Percentiles rank a stretch among this genome's conserved stretches.
phyloP scores from a whole-genome alignment of 2,113 vertebrate species.

The cat (Felis catus) region F.catus_Fca126_mat1.0 CM031426.1:2935501-2936000 shows the following conservation, averaged over 20 bases:
- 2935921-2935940: not conserved
- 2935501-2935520: constrained; percentile 52
- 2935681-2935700: not conserved
- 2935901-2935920: not conserved
- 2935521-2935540: not conserved
- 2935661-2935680: too few relatives aligned
- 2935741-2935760: not conserved
- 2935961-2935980: not conserved
- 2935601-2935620: not conserved
- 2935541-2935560: not conserved
- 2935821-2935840: too few relatives aligned
- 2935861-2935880: not conserved
- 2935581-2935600: not conserved
- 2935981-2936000: not conserved
- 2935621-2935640: not conserved
- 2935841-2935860: not conserved
- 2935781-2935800: not conserved
- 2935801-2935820: too few relatives aligned
- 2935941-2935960: not conserved
- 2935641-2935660: not conserved
- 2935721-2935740: not conserved
- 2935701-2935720: accelerated
- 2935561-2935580: too few relatives aligned
- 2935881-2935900: not conserved
- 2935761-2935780: accelerated